Evolutionary conservation across 2,113 vertebrate species (phyloP).

Genomic region (Ctenomys sociabilis): DNA sequence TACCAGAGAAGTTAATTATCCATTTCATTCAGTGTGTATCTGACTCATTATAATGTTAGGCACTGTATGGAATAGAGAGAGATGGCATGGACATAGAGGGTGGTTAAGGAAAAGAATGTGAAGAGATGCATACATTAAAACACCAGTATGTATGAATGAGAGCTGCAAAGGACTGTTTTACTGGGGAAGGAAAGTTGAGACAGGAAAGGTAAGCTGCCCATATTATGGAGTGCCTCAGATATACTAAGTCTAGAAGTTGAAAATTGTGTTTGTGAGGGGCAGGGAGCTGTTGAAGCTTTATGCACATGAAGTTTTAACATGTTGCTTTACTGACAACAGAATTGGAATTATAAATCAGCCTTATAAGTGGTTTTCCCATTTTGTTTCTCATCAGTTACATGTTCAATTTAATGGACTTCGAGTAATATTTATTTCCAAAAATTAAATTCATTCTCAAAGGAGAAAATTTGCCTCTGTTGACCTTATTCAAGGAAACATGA

Average conservation of each 20-base stretch:
- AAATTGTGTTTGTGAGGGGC: conserved; percentile 45
- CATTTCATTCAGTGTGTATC: conserved; percentile 31
- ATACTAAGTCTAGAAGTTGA: conserved; percentile 14
- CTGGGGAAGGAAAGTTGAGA: neutral
- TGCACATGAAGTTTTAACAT: conserved; percentile 58
- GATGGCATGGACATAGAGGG: conserved; percentile 11
- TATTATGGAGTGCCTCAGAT: neutral
- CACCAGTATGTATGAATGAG: neutral
- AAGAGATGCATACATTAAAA: conserved; percentile 54
- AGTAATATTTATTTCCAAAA: conserved; percentile 64
- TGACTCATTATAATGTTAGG: conserved; percentile 5
- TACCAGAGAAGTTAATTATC: conserved; percentile 40
- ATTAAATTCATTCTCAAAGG: conserved; percentile 43
- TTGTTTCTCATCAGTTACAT: conserved; percentile 48
- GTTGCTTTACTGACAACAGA: conserved; percentile 27
- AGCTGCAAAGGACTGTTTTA: conserved; percentile 12
- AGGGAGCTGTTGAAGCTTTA: conserved; percentile 16
- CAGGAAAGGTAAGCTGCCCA: conserved; percentile 18
- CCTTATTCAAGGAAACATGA: conserved; percentile 54
- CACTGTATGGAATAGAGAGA: neutral
- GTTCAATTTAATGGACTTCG: conserved; percentile 39
- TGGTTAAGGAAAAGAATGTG: neutral
- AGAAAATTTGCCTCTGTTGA: conserved; percentile 47
- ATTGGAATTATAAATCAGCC: conserved; percentile 48
- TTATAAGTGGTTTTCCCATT: conserved; percentile 47